phyloP scores from a whole-genome alignment of 2,888 invertebrate genomes.

The Caenorhabditis zanzibari region DNA sequence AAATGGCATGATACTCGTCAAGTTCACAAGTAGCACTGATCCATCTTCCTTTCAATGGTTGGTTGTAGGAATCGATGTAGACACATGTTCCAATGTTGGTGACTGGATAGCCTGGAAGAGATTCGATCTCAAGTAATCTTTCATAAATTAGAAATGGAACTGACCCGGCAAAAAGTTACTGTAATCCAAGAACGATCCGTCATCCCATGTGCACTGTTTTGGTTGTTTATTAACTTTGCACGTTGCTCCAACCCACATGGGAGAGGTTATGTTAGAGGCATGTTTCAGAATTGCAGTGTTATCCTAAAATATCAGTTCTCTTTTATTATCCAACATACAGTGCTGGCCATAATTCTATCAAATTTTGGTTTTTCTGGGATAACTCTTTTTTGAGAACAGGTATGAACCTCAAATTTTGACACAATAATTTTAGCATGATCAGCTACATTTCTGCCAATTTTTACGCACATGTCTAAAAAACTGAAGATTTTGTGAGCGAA shows the following conservation, averaged over 20 bases:
- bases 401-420: no score
- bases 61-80: slow-evolving; percentile 47
- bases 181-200: slow-evolving; percentile 37
- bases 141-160: neutral
- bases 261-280: slow-evolving; percentile 25
- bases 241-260: slow-evolving; percentile 56
- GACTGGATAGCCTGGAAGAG: slow-evolving; percentile 53
- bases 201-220: slow-evolving; percentile 52
- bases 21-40: slow-evolving; percentile 59
- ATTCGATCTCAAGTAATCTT: no score
- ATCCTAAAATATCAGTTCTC: slow-evolving; percentile 36
- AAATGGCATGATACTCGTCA: slow-evolving; percentile 50
- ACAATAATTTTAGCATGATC: no score
- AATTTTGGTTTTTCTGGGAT: no score
- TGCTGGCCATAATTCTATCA: no score
- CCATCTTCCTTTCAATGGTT: slow-evolving; percentile 59
- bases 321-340: no score
- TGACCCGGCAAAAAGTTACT: slow-evolving; percentile 53
- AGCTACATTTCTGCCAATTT: no score
- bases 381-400: no score
- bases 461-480: no score
- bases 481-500: no score
- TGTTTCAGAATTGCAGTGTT: slow-evolving; percentile 50
- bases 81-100: slow-evolving; percentile 61
- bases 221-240: slow-evolving; percentile 46